Base-by-base conservation (phyloP, 2,113 vertebrate genomes). In the Euleptes europaea region DNA sequence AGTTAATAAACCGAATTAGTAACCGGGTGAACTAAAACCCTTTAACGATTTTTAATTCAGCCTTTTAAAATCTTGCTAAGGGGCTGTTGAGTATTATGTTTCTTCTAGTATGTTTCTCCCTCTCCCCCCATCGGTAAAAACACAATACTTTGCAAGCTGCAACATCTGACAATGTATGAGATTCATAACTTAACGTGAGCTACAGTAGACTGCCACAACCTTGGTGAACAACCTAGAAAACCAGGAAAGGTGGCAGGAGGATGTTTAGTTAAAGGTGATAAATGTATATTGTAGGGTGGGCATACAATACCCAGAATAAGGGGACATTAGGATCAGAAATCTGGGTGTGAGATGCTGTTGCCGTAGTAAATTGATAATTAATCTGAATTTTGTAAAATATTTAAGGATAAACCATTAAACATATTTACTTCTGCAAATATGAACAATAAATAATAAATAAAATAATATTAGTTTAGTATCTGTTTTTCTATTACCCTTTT, bases 51-150 rank as follows among this genome's bases (percentile, higher is more conserved):
- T 63, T 63, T 86, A 72, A 2, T 81, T 77, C 6, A 51, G 2
- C 78, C n/a, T 75, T 47, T 51, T 69, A 77, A 88, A 87, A 86
- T 14, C 14, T 87, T 91, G 75, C 72, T 86, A 73, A 19, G 49
- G 67, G 35, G n/a, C 66, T 54, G 10, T 77, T n/a, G 78, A 14
- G 31, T 51, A 49, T 67, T 86, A 65, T 26, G 60, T 51, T 82
- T 70, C 1, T 42, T 85, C 19, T 47, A 15, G 17, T 65, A 80
- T 49, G n/a, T 78, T 83, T 63, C 65, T 40, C 26, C 63, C 35
- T 78, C 13, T 26, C 23, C 49, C 6, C n/a, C 47, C 13, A 60
- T 67, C 4, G 13, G 80, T 12, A 69, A 1, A 63, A 63, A 63
- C 23, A 63, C 60, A 71, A 0, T 12, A 15, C 80, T 73, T 69